phyloP scores from a whole-genome alignment of 1,140 invertebrate species.

The Phymorhynchus buccinoides region DNA sequence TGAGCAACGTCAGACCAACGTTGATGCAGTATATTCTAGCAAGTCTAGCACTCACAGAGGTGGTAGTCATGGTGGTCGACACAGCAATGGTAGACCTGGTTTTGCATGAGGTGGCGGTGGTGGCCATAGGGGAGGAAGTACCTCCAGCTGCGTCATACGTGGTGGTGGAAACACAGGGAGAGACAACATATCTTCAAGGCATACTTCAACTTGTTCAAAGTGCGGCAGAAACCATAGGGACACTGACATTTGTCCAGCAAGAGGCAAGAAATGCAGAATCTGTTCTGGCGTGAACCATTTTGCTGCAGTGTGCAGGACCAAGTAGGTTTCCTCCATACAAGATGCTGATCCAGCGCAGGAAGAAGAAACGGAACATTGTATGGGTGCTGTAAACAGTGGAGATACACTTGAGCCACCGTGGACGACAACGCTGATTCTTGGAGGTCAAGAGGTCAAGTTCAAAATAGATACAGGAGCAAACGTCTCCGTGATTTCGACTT shows the following conservation, averaged over 20 bases:
- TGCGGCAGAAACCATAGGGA: background rate
- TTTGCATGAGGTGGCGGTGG: no score
- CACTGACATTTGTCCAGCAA: background rate
- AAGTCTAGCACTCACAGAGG: no score
- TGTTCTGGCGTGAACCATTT: background rate
- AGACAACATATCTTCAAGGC: no score
- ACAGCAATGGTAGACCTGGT: no score
- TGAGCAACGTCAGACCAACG: no score
- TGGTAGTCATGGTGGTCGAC: no score
- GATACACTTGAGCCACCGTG: background rate
- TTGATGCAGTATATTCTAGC: no score
- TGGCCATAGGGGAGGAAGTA: no score
- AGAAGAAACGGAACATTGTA: background rate
- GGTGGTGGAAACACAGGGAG: no score
- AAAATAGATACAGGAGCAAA: constrained; percentile 21
- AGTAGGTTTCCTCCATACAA: no score
- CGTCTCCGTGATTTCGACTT: background rate
- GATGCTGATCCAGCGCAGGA: background rate
- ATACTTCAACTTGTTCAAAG: background rate
- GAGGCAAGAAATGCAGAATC: background rate
- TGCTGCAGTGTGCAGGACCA: no score
- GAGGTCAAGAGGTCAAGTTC: background rate
- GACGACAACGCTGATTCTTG: background rate
- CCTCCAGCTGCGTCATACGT: no score
- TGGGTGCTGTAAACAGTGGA: background rate